Percentiles rank a stretch among this genome's conserved stretches.
Conservation (phyloP, 2,888 invertebrate species). For the Cryptosula pallasiana region DNA sequence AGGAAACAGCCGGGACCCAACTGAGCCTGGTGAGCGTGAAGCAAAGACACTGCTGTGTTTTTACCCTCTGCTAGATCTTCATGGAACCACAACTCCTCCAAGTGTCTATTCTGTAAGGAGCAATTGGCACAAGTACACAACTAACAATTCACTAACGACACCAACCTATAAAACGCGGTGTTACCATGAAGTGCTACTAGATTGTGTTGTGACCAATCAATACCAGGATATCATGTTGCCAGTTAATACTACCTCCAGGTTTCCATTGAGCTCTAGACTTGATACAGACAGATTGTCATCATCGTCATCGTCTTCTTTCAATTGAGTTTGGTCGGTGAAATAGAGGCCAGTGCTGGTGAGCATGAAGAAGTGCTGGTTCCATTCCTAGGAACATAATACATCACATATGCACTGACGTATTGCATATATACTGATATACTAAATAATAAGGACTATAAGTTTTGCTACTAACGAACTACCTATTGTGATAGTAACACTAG, state of each 20-base stretch:
- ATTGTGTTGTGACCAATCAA: no score
- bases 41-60: neutral
- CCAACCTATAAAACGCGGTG: no score
- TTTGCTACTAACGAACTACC: no score
- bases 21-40: neutral
- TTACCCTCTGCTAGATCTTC: neutral
- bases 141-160: no score
- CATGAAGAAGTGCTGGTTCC: constrained; percentile 91
- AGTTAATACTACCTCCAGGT: constrained; percentile 5
- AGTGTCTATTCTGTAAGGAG: neutral
- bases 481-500: no score
- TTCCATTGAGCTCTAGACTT: constrained; percentile 8
- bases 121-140: no score
- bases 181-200: no score
- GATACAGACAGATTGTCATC: constrained; percentile 38
- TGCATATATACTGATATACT: no score
- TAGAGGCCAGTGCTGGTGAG: constrained; percentile 80
- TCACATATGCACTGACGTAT: no score
- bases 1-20: neutral
- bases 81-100: constrained; percentile 22
- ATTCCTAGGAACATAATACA: constrained; percentile 68
- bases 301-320: constrained; percentile 60
- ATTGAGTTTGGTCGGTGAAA: constrained; percentile 67
- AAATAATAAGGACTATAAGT: no score
- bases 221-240: no score